Evolutionary conservation across 2,888 invertebrate species (phyloP).

Genomic region (Lysandra bellargus): DNA sequence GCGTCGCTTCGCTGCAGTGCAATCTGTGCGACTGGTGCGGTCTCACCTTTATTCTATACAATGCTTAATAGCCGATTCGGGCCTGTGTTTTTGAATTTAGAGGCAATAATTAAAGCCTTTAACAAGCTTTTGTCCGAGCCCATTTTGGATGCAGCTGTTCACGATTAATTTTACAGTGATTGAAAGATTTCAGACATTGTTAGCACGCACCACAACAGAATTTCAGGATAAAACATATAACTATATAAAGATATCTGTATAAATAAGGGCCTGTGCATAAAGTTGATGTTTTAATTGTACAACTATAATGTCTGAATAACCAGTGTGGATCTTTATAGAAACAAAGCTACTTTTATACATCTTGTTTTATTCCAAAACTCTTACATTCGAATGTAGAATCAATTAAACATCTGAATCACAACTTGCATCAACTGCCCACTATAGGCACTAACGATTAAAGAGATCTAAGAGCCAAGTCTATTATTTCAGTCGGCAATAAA

Average conservation of each 20-base stretch:
- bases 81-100: neutral
- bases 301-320: too few species aligned
- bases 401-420: too few species aligned
- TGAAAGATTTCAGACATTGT: neutral
- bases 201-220: neutral
- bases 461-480: neutral
- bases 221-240: neutral
- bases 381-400: too few species aligned
- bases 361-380: too few species aligned
- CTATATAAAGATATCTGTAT: too few species aligned
- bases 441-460: neutral
- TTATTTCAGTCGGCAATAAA: neutral
- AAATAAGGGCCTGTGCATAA: too few species aligned
- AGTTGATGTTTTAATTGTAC: too few species aligned
- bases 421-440: neutral
- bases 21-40: neutral
- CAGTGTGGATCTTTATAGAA: too few species aligned
- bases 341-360: too few species aligned
- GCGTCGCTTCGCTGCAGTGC: neutral
- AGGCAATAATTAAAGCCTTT: constrained; percentile 1
- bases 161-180: neutral
- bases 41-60: neutral
- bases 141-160: neutral
- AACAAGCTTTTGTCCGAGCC: neutral
- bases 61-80: neutral